A percentile compares a stretch with the other conserved stretches of the same genome.
phyloP scores from a whole-genome alignment of 2,888 invertebrate species.

The Carterocephalus palaemon region DNA sequence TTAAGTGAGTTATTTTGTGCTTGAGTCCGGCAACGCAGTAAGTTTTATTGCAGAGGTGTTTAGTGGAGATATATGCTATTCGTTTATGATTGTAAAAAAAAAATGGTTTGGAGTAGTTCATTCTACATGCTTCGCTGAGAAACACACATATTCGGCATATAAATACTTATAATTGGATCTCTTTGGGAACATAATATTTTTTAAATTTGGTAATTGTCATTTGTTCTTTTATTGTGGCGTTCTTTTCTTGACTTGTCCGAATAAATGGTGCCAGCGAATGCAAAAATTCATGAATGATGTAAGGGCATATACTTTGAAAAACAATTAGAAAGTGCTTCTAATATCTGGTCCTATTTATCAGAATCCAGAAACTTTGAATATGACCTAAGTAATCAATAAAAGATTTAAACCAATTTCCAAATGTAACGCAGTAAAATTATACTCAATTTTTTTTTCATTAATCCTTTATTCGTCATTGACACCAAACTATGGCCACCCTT shows the following conservation, averaged over 20 bases:
- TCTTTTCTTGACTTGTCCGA: neutral
- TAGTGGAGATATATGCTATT: neutral
- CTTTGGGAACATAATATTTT: no score
- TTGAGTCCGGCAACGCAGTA: neutral
- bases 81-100: neutral
- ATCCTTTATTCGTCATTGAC: neutral
- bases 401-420: neutral
- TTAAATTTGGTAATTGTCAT: no score
- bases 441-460: neutral
- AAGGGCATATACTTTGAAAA: no score
- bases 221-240: no score
- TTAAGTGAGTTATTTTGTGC: neutral
- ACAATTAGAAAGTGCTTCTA: no score
- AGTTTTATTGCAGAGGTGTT: neutral
- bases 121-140: no score
- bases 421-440: neutral
- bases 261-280: neutral
- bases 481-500: conserved; percentile 40
- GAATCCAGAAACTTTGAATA: no score
- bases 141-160: no score
- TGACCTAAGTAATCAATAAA: no score
- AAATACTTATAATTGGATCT: no score
- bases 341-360: no score
- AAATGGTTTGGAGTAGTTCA: no score
- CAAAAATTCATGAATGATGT: neutral